These are phyloP conservation scores for Augiades crinisus DNA, from an alignment of 2,888 invertebrate species.

Conservation along the genomic window DNA sequence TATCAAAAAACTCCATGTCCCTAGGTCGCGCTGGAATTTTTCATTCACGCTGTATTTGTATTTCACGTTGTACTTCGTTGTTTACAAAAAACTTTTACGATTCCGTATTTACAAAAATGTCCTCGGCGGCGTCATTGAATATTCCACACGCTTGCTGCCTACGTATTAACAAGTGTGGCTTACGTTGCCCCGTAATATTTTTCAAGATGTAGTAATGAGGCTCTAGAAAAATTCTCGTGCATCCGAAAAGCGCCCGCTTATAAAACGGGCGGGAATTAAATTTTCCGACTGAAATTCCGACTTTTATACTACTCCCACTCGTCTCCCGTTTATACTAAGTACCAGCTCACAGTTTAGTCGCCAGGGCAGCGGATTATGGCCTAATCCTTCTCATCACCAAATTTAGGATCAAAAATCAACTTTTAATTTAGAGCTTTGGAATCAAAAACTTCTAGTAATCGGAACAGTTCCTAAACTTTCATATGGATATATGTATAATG, in stretches of 20 bases:
- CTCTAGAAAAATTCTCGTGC: conserved; percentile 18
- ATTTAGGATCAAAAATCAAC: no score
- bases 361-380: no score
- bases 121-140: conserved; percentile 1
- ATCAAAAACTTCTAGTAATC: no score
- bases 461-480: no score
- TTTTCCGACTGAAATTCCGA: conserved; percentile 7
- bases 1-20: neutral
- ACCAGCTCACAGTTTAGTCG: no score
- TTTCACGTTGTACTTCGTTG: neutral
- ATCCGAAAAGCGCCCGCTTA: conserved; percentile 8
- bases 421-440: no score
- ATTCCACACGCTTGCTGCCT: neutral
- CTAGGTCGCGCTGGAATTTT: neutral
- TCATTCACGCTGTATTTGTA: neutral
- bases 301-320: neutral
- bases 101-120: conserved; percentile 1
- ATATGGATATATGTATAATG: no score
- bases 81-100: neutral
- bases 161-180: conserved; percentile 13
- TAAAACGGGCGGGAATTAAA: neutral
- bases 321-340: neutral
- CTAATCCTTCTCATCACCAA: no score
- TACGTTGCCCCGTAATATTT: conserved; percentile 15
- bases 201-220: conserved; percentile 23